Percentiles rank a stretch among this genome's conserved stretches.
These are phyloP conservation scores for Chrysolina haemoptera DNA, from an alignment of 2,888 invertebrate species.

Conservation along the genomic window DNA sequence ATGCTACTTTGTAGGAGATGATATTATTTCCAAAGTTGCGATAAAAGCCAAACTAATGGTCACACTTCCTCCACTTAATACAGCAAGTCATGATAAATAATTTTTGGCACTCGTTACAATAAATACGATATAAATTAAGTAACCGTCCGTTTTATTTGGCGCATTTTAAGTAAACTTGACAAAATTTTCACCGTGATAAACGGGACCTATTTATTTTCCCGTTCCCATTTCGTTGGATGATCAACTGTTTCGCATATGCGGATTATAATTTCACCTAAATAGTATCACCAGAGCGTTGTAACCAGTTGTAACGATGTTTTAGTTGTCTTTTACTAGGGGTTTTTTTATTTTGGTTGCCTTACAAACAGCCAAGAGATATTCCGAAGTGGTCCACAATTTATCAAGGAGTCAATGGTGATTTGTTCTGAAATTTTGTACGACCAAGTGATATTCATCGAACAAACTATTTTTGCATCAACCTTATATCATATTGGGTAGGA, in stretches of 20 bases:
- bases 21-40: conserved; percentile 7
- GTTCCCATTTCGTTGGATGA: conserved; percentile 22
- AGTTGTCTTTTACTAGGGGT: not conserved
- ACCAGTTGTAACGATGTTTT: not conserved
- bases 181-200: conserved; percentile 21
- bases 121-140: conserved; percentile 31
- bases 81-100: conserved; percentile 29
- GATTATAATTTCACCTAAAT: conserved; percentile 5
- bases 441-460: too few species aligned
- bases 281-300: not conserved
- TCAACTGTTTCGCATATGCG: not conserved
- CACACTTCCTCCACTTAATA: conserved; percentile 6
- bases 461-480: too few species aligned
- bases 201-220: conserved; percentile 23
- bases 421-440: too few species aligned
- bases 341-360: conserved; percentile 1
- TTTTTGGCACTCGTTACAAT: conserved; percentile 33
- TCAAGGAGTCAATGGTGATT: not conserved
- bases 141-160: conserved; percentile 32
- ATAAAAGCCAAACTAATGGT: not conserved
- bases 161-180: conserved; percentile 32
- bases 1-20: too few species aligned
- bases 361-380: too few species aligned
- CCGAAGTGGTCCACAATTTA: not conserved
- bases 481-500: too few species aligned